Evolutionary conservation across 2,888 invertebrate genomes (phyloP).

Genomic region (Leptopilina syphax): DNA sequence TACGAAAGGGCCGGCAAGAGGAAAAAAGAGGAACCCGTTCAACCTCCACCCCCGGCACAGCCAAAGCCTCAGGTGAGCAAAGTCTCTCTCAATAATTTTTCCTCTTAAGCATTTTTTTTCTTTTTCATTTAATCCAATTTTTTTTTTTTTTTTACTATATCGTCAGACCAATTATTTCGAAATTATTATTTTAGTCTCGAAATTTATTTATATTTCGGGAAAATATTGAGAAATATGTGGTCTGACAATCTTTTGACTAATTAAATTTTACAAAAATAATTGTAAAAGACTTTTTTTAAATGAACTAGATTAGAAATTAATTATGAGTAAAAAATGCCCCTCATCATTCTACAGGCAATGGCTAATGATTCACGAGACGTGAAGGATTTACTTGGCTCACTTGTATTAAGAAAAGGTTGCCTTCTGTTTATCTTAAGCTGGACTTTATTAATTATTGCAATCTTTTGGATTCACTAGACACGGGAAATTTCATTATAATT

Average conservation of each 20-base stretch:
- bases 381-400: slow-evolving; percentile 12
- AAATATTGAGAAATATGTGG: too few relatives aligned
- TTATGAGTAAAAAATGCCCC: background rate
- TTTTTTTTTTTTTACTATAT: too few relatives aligned
- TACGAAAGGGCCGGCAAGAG: slow-evolving; percentile 84
- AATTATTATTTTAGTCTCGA: too few relatives aligned
- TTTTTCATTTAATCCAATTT: background rate
- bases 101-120: background rate
- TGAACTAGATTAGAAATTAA: background rate
- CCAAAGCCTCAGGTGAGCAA: slow-evolving; percentile 79
- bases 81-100: background rate
- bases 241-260: too few relatives aligned
- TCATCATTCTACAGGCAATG: slow-evolving; percentile 24
- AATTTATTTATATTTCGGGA: too few relatives aligned
- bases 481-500: background rate
- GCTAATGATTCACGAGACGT: slow-evolving; percentile 23
- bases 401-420: slow-evolving; percentile 45
- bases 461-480: background rate
- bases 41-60: slow-evolving; percentile 77
- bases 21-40: slow-evolving; percentile 86
- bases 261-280: too few relatives aligned
- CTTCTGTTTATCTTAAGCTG: slow-evolving; percentile 47
- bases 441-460: slow-evolving; percentile 8
- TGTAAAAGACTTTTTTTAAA: background rate
- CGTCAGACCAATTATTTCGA: too few relatives aligned